These are phyloP conservation scores for Notothenia coriiceps DNA, from an alignment of 2,113 vertebrate genomes.

Conservation along the genomic window DNA sequence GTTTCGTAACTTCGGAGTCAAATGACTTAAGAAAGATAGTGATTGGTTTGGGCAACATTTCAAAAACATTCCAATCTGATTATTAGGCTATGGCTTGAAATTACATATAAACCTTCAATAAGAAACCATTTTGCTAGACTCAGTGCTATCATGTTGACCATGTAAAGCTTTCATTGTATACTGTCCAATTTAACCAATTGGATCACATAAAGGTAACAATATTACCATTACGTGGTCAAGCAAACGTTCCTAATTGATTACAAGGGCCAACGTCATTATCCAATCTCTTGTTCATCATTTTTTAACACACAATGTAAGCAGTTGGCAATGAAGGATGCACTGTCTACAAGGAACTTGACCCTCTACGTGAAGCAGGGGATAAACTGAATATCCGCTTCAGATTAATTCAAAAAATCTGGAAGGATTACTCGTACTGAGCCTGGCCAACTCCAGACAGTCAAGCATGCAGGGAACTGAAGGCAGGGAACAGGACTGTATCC, in stretches of 20 bases:
- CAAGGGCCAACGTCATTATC: no score
- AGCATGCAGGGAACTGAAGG: slow-evolving; percentile 12
- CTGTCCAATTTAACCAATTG: background rate
- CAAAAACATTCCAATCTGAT: background rate
- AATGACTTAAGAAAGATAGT: background rate
- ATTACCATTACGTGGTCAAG: background rate
- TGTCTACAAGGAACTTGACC: background rate
- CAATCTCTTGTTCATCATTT: background rate
- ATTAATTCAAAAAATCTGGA: slow-evolving; percentile 30
- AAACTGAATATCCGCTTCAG: slow-evolving; percentile 38
- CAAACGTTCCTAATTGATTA: background rate
- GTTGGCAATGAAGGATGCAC: background rate
- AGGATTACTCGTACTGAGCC: slow-evolving; percentile 28
- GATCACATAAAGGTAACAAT: background rate
- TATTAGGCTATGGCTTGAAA: no score
- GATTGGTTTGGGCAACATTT: background rate
- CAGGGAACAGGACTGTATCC: background rate
- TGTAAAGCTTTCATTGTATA: background rate
- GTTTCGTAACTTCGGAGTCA: background rate
- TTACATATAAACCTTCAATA: background rate
- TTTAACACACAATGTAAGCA: background rate
- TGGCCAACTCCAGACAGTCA: slow-evolving; percentile 20
- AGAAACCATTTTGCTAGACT: background rate
- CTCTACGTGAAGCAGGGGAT: slow-evolving; percentile 7
- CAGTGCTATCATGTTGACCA: background rate